Base-by-base conservation (phyloP, 2,113 vertebrate species). In the Osmerus eperlanus region DNA sequence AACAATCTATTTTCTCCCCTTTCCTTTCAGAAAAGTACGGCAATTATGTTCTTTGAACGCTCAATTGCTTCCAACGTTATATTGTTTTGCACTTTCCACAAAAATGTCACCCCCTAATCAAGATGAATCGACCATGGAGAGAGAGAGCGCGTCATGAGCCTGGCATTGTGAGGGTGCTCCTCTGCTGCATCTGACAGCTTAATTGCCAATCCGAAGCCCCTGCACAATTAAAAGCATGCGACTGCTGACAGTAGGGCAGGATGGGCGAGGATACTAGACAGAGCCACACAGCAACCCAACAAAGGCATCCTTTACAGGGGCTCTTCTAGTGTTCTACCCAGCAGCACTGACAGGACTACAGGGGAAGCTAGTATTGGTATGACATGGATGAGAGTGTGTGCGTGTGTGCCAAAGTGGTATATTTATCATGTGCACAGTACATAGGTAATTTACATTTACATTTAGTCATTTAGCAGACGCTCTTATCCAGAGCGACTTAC, bases 161-260 rank as follows among this genome's bases (percentile, higher is more conserved):
- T 61, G 56, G 53, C 6, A n/a, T 55, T 71, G 78, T 80, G 60
- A 81, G 85, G 59, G 79, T 81, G 80, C 67, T 73, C 72, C 66
- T 54, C 15, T 29, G 4, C 28, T 21, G 74, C 52, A 51, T 77
- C 76, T 87, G 88, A 90, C 91, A 91, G 78, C 80, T 84, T 88
- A 89, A 90, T 90, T 86, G 87, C 80, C 64, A 68, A 75, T 81
- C 78, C 63, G 18, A 23, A 67, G 66, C 65, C 73, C 73, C 79
- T 23, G 78, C 68, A 76, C 87, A 90, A 90, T 91, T 90, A 88
- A 87, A 85, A 83, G 79, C 52, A 32, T 16, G 76, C 1, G 70
- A 65, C 73, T 77, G 76, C 55, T 78, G 87, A 87, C 84, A 88
- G 81, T 15, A 55, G 63, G 78, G 56, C 60, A 77, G 2, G 70